These are phyloP conservation scores for Drosophila melanogaster DNA, from an alignment of 1,140 invertebrate genomes.

Conservation along the genomic window DNA sequence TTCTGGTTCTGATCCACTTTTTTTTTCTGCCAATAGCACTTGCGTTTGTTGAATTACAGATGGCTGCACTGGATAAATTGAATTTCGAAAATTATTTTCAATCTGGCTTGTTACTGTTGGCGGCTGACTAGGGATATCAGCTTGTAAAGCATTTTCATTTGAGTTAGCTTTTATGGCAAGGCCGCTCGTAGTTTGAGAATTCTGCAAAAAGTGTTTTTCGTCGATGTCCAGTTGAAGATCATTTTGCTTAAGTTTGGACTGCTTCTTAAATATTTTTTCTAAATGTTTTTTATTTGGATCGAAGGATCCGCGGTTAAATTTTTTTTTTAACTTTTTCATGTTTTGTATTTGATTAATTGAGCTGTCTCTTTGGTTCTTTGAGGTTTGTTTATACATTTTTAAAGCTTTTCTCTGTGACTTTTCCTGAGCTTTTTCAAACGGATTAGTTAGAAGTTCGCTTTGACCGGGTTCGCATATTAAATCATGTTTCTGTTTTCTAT, in stretches of 20 bases:
- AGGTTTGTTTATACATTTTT: constrained; percentile 69
- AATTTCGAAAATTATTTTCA: neutral
- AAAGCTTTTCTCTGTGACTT: constrained; percentile 64
- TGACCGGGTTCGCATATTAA: neutral
- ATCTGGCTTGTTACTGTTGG: neutral
- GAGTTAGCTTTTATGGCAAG: neutral
- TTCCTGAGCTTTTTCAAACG: constrained; percentile 41
- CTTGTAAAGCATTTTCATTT: neutral
- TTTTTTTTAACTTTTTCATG: constrained; percentile 52
- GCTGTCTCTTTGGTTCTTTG: constrained; percentile 34
- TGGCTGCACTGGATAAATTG: neutral
- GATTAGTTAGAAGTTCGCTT: neutral
- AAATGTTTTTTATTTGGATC: constrained; percentile 43
- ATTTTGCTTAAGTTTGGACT: constrained; percentile 66
- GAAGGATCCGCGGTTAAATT: constrained; percentile 21
- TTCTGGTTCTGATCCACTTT: constrained; percentile 90
- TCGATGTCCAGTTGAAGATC: neutral
- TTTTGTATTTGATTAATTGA: constrained; percentile 3
- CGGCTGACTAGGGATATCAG: neutral
- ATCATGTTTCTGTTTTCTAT: constrained; percentile 46
- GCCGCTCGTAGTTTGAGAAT: neutral
- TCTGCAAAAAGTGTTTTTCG: neutral
- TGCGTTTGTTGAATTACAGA: neutral
- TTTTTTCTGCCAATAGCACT: constrained; percentile 7
- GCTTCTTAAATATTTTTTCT: constrained; percentile 69